These are phyloP conservation scores for Donacobius atricapilla DNA, from an alignment of 2,113 vertebrate genomes.

Conservation along the genomic window DNA sequence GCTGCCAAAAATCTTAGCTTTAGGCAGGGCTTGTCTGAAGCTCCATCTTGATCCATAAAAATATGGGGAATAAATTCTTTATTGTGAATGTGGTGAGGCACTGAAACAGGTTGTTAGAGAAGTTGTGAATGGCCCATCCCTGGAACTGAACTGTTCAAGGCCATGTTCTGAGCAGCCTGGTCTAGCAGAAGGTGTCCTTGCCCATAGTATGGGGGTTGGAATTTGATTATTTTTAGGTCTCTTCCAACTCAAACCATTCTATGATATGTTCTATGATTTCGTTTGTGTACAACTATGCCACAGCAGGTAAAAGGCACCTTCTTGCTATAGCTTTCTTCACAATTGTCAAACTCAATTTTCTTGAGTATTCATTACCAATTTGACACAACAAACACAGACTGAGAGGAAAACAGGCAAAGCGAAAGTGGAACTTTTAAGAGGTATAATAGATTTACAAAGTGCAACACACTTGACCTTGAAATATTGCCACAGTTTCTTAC, in stretches of 20 bases:
- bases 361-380: neutral
- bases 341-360: neutral
- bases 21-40: neutral
- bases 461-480: neutral
- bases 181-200: neutral
- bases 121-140: neutral
- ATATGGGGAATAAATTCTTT: neutral
- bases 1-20: neutral
- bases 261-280: neutral
- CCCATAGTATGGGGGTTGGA: accelerated
- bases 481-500: neutral
- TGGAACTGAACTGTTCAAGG: neutral
- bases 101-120: neutral
- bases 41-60: neutral
- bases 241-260: neutral
- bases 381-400: neutral
- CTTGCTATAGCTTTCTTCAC: neutral
- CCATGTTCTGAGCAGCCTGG: neutral
- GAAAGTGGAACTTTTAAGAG: neutral
- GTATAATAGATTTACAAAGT: neutral
- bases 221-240: neutral
- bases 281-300: neutral
- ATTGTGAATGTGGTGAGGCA: neutral
- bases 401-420: neutral
- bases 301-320: neutral